Conservation (phyloP, 2,888 invertebrate species). For the Orthosia gracilis region DNA sequence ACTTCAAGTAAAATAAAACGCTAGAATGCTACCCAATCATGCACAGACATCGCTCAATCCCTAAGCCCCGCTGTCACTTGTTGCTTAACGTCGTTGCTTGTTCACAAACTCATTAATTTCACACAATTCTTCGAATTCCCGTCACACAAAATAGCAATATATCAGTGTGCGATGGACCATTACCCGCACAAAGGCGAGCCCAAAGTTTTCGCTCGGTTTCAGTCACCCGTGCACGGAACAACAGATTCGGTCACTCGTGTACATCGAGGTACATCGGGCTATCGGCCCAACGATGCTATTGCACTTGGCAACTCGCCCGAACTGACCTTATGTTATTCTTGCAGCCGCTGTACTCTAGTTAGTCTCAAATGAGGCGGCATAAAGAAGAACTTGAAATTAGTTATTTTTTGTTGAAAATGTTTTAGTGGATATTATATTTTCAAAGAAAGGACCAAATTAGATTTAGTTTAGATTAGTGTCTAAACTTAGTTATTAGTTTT, state of each 20-base stretch:
- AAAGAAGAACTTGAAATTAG: slow-evolving; percentile 26
- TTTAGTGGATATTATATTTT: slow-evolving; percentile 1
- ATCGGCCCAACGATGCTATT: slow-evolving; percentile 42
- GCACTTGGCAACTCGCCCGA: slow-evolving; percentile 51
- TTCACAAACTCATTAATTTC: slow-evolving; percentile 36
- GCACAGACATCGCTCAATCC: neutral
- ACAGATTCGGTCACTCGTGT: slow-evolving; percentile 30
- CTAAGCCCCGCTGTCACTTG: too few species aligned
- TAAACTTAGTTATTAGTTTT: neutral
- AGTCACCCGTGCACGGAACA: slow-evolving; percentile 48
- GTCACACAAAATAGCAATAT: slow-evolving; percentile 44
- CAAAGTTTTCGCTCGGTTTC: slow-evolving; percentile 21
- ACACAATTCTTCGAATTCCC: slow-evolving; percentile 1
- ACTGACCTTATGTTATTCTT: slow-evolving; percentile 48
- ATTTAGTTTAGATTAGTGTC: slow-evolving; percentile 3
- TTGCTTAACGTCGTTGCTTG: neutral
- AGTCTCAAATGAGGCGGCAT: slow-evolving; percentile 24
- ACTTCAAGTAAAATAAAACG: too few species aligned
- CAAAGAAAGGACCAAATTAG: neutral
- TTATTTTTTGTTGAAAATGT: neutral
- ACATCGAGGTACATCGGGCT: slow-evolving; percentile 25
- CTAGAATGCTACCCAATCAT: neutral
- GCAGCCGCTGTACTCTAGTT: slow-evolving; percentile 19
- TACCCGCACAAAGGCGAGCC: slow-evolving; percentile 31
- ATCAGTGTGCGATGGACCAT: slow-evolving; percentile 41